Base-by-base conservation (phyloP, 2,888 invertebrate genomes). In the Ichneumoninae sp. region DNA sequence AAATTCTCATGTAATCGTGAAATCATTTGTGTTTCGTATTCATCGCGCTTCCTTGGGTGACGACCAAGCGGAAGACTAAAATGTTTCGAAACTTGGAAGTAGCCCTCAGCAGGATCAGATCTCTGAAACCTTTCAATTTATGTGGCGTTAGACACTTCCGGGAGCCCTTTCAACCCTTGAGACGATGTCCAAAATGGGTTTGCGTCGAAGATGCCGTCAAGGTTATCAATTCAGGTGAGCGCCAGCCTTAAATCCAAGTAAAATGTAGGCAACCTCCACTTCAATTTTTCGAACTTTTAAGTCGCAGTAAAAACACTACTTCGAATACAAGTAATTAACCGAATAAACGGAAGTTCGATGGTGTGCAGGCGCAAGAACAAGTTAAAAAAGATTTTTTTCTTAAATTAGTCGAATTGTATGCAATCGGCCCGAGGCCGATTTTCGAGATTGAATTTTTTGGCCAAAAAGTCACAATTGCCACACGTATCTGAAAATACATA, bases 191-290 rank as follows among this genome's bases (percentile, higher is more conserved):
- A 8, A 85, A 86, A 87, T 92, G 92, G 92, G 92, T 92, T 10
- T 92, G 92, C 70, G 91, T 91, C 13, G 92, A 92, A 79, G 92
- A 92, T 74, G 92, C 92, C 1, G 89, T 92, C 0, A 92, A 91
- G 83, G 86, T 90, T 19, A 89, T 92, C 19, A 91, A 91, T 86
- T 92, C 92, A 78, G 92, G 92, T 92, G 10, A 57, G 85, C 86
- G 26, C 60, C 30, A n/a, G 33, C 52, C 50, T 62, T 40, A 22
- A 62, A 44, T 36, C 13, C 33, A 19, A 19, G 16, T 1, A 3
- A 10, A 40, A 40, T 10, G 8, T 8, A 1, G 40, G 10, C 7
- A 40, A 40, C 40, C 8, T 40, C 10, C 5, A 10, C 40, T 36
- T 8, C 36, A 8, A 36, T 36, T 36, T 36, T 36, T 36, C 7